These are phyloP conservation scores for Microcebus griseorufus DNA, from an alignment of 2,113 vertebrate species.

Conservation along the genomic window DNA sequence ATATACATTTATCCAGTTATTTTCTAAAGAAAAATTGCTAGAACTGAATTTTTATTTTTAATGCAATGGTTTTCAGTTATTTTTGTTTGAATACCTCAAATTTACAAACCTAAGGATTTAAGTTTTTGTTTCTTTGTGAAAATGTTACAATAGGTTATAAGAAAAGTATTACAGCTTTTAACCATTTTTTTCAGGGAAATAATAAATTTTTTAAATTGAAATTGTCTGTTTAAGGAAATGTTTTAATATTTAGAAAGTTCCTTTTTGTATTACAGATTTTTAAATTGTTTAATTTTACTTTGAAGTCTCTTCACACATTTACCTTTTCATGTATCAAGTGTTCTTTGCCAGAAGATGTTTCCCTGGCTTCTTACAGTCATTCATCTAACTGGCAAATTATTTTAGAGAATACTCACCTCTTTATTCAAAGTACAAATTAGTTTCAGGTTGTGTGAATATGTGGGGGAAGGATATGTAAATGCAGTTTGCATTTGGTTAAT, in stretches of 20 bases:
- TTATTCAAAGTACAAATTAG: slow-evolving; percentile 83
- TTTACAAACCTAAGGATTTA: slow-evolving; percentile 27
- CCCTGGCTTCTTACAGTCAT: slow-evolving; percentile 72
- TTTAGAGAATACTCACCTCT: slow-evolving; percentile 81
- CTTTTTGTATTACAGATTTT: slow-evolving; percentile 47
- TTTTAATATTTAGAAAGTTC: slow-evolving; percentile 63
- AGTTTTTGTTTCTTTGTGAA: slow-evolving; percentile 48
- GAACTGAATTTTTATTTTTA: not conserved
- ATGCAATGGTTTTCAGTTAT: slow-evolving; percentile 6
- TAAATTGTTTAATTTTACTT: slow-evolving; percentile 68
- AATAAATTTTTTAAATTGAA: slow-evolving; percentile 35
- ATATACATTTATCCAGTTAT: slow-evolving; percentile 6
- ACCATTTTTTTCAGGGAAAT: slow-evolving; percentile 16
- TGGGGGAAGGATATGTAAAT: slow-evolving; percentile 79
- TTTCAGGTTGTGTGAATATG: slow-evolving; percentile 81
- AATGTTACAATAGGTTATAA: slow-evolving; percentile 2
- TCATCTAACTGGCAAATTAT: slow-evolving; percentile 78
- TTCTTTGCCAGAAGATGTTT: slow-evolving; percentile 72
- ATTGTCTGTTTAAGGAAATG: slow-evolving; percentile 47
- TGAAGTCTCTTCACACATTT: slow-evolving; percentile 67
- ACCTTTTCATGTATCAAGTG: slow-evolving; percentile 62
- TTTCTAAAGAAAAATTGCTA: slow-evolving; percentile 31
- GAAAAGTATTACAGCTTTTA: slow-evolving; percentile 48
- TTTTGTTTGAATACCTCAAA: slow-evolving; percentile 33
- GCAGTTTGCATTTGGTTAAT: slow-evolving; percentile 78